phyloP scores from a whole-genome alignment of 2,888 invertebrate genomes.

The Listrodromus nycthemerus region DNA sequence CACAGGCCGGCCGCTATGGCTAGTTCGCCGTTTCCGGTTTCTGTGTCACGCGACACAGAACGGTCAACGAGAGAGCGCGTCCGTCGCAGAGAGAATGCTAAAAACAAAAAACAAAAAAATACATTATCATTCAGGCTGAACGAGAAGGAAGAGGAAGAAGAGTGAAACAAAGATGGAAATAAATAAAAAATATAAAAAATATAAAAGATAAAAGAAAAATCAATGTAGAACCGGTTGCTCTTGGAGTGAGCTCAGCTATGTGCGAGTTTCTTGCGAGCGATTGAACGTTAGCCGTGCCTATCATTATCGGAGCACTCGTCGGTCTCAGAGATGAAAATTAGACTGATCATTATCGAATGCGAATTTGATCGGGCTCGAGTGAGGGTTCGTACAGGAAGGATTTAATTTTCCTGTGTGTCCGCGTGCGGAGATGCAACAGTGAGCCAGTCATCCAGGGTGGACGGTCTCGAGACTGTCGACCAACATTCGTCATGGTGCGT shows the following conservation, averaged over 20 bases:
- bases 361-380: neutral
- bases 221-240: slow-evolving; percentile 45
- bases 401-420: neutral
- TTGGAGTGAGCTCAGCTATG: neutral
- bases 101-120: neutral
- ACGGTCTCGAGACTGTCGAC: slow-evolving; percentile 70
- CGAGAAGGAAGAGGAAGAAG: neutral
- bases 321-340: neutral
- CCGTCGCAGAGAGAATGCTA: slow-evolving; percentile 32
- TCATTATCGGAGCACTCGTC: neutral
- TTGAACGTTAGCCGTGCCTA: slow-evolving; percentile 6
- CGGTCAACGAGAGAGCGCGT: slow-evolving; percentile 30
- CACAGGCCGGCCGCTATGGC: slow-evolving; percentile 13
- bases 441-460: slow-evolving; percentile 14
- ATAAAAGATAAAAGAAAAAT: slow-evolving; percentile 31
- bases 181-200: neutral
- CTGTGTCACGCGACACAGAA: slow-evolving; percentile 63
- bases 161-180: no score
- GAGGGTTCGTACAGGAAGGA: neutral
- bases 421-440: slow-evolving; percentile 14
- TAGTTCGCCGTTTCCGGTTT: slow-evolving; percentile 66
- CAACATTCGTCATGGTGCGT: slow-evolving; percentile 80
- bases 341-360: neutral
- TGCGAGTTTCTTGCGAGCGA: neutral
- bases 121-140: neutral